Base-by-base conservation (phyloP, 2,888 invertebrate genomes). In the Gastrophysa polygoni region DNA sequence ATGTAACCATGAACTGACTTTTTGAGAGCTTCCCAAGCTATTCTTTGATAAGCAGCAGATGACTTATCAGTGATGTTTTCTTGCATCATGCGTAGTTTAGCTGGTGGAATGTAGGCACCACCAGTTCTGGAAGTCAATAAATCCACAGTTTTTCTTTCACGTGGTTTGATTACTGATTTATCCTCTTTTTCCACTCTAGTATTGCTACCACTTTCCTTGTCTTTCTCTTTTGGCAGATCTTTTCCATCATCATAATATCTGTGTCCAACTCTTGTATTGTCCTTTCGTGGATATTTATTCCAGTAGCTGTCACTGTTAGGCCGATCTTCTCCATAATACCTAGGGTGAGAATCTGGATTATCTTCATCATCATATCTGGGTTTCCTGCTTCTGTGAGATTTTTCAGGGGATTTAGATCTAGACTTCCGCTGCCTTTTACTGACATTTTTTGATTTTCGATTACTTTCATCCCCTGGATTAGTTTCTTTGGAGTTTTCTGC, bases 11-110 rank as follows among this genome's bases (percentile, higher is more conserved):
- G 97, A 68, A 99, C 93, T 7, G 96, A 97, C 81, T 99, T 99
- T 80, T 99, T 99, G 18, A 99, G 82, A 0, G 97, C 96, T 83
- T 99, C 98, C 99, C 99, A 99, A 1, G 98, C 93, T 51, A 99
- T 89, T 70, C 98, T 85, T 80, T 99, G 99, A 82, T 95, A 99
- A 1, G 95, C 94, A 20, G 91, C 89, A 64, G 96, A 95, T n/a
- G 91, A 86, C 84, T 99, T 99, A 77, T 99, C 98, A 0, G 93
- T 94, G 55, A 98, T 96, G 80, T 93, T 91, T 0, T 92, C 93
- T 82, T 98, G 98, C 94, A 98, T 94, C 88, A 97, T 86, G 18
- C 93, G 87, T 43, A 99, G 84, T 77, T 93, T 95, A 0, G 98
- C 98, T 0, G 98, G 99, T 0, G 99, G 99, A 74, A 99, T 99